phyloP scores from a whole-genome alignment of 2,888 invertebrate species.

The Bhutanitis thaidina region DNA sequence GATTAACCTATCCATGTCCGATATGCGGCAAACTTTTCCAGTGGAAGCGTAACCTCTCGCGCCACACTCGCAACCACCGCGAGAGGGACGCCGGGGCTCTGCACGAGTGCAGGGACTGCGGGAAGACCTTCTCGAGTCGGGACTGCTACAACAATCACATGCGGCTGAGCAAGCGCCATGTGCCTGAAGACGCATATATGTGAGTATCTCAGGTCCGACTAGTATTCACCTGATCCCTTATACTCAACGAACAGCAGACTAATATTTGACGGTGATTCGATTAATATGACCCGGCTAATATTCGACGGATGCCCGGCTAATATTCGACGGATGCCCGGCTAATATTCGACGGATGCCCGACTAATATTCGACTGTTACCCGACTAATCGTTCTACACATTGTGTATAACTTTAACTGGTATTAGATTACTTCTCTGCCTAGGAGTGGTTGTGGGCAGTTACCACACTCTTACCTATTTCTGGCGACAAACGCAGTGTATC shows the following conservation, averaged over 20 bases:
- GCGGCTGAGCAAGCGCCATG: conserved; percentile 63
- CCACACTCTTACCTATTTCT: no score
- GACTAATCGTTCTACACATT: no score
- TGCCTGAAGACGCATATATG: conserved; percentile 51
- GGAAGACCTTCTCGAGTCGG: conserved; percentile 57
- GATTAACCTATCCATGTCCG: conserved; percentile 60
- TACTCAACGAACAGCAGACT: neutral
- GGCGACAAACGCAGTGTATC: no score
- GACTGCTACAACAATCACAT: conserved; percentile 71
- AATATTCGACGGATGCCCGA: conserved; percentile 29
- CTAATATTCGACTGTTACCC: neutral
- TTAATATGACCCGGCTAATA: no score
- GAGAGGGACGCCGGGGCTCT: conserved; percentile 51
- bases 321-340: neutral
- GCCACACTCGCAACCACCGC: conserved; percentile 60
- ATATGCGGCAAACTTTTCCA: conserved; percentile 68
- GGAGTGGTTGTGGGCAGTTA: no score
- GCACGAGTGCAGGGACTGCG: conserved; percentile 56
- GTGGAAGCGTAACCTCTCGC: conserved; percentile 67
- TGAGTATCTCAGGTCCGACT: conserved; percentile 36
- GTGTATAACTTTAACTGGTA: no score
- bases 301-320: neutral
- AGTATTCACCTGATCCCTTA: neutral
- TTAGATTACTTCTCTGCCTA: no score
- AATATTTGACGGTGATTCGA: neutral